phyloP scores from a whole-genome alignment of 2,888 invertebrate genomes.

The Cremastinae sp. region DNA sequence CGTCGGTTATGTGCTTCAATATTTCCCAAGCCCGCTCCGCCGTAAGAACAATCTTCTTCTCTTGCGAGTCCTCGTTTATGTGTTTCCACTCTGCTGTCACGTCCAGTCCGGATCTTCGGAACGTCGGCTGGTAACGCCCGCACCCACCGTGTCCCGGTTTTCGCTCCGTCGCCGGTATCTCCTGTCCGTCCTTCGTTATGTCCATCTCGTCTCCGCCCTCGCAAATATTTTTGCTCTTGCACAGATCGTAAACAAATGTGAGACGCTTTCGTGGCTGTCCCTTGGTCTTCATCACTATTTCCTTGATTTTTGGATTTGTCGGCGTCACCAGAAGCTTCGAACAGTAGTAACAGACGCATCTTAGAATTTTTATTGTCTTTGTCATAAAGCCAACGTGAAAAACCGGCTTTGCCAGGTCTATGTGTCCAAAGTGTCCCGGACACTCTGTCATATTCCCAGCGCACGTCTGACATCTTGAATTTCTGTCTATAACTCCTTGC shows the following conservation, averaged over 20 bases:
- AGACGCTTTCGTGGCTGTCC: constrained; percentile 97
- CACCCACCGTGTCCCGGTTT: constrained; percentile 95
- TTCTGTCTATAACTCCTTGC: constrained; percentile 98
- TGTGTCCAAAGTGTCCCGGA: constrained; percentile 99
- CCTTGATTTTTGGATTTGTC: constrained; percentile 95
- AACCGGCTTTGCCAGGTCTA: constrained; percentile 98
- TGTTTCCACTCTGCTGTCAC: constrained; percentile 99
- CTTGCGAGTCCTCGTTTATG: constrained; percentile 98
- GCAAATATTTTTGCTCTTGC: constrained; percentile 98
- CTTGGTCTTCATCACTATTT: constrained; percentile 97
- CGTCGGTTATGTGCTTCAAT: constrained; percentile 96
- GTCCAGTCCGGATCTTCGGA: constrained; percentile 94
- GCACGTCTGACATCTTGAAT: constrained; percentile 96
- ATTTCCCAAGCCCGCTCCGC: constrained; percentile 99
- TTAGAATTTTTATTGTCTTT: constrained; percentile 97
- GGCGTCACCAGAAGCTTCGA: constrained; percentile 97
- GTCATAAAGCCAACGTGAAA: constrained; percentile 99
- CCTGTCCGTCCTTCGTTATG: constrained; percentile 89
- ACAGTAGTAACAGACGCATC: constrained; percentile 99
- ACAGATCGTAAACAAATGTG: constrained; percentile 97
- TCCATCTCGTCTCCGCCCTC: constrained; percentile 99
- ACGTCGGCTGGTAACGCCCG: constrained; percentile 98
- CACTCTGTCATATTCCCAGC: constrained; percentile 99
- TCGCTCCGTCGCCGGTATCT: constrained; percentile 81
- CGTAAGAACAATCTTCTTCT: constrained; percentile 95